Evolutionary conservation across 2,888 invertebrate genomes (phyloP).

Genomic region (Epistrophe grossulariae): DNA sequence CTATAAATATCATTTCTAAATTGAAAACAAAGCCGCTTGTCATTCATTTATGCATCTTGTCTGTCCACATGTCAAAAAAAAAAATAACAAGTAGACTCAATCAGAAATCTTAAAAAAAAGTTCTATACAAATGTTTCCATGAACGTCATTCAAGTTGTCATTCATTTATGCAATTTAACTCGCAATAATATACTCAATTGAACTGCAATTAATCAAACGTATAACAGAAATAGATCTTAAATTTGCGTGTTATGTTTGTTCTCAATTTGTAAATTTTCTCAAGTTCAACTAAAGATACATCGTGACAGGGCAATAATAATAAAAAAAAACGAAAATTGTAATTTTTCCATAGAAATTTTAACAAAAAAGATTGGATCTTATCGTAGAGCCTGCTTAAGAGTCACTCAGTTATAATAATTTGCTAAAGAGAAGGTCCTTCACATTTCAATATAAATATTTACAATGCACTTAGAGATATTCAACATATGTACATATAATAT

Average conservation of each 20-base stretch:
- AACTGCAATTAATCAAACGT: slow-evolving; percentile 58
- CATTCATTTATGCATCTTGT: slow-evolving; percentile 9
- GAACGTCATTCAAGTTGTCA: slow-evolving; percentile 65
- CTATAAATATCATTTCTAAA: neutral
- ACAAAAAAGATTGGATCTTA: slow-evolving; percentile 30
- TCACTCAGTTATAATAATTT: slow-evolving; percentile 28
- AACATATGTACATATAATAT: too few species aligned
- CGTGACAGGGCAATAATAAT: neutral
- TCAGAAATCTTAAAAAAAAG: neutral
- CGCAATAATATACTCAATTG: slow-evolving; percentile 34
- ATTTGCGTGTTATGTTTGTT: slow-evolving; percentile 22
- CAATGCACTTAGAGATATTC: slow-evolving; percentile 17
- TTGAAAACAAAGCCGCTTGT: neutral
- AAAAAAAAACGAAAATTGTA: slow-evolving; percentile 10
- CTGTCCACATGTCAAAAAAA: slow-evolving; percentile 5
- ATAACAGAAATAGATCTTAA: slow-evolving; percentile 17
- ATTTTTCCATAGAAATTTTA: slow-evolving; percentile 4
- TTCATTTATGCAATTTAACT: slow-evolving; percentile 61
- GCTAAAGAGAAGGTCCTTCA: slow-evolving; percentile 1
- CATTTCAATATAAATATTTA: slow-evolving; percentile 51
- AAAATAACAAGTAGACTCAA: slow-evolving; percentile 8
- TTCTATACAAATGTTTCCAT: neutral
- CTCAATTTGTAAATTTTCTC: slow-evolving; percentile 12
- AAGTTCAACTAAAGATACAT: slow-evolving; percentile 28
- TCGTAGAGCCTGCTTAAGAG: slow-evolving; percentile 38